phyloP scores from a whole-genome alignment of 2,797 vertebrate genomes.

The Limosa lapponica region DNA sequence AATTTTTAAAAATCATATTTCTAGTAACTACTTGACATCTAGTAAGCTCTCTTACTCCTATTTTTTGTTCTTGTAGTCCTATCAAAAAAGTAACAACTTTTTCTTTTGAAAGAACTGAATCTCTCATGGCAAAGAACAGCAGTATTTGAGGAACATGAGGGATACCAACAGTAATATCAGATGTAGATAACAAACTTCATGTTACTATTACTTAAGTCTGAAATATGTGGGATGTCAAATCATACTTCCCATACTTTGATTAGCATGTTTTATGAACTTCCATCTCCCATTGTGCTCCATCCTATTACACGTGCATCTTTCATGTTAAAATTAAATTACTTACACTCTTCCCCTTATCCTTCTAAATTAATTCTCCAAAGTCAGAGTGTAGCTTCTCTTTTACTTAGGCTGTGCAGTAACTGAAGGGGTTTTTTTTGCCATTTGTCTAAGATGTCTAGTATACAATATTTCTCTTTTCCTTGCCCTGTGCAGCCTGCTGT shows the following conservation, averaged over 20 bases:
- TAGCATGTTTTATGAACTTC: constrained; percentile 76
- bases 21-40: constrained; percentile 78
- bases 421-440: constrained; percentile 68
- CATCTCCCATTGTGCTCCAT: constrained; percentile 75
- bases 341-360: constrained; percentile 74
- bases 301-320: constrained; percentile 74
- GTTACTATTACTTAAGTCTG: constrained; percentile 66
- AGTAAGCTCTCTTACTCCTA: constrained; percentile 70
- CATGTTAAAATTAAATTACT: constrained; percentile 76
- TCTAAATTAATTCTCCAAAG: constrained; percentile 79
- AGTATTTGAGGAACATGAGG: constrained; percentile 63
- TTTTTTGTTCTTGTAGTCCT: constrained; percentile 72
- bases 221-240: constrained; percentile 70
- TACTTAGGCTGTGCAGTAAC: constrained; percentile 79
- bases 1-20: constrained; percentile 77
- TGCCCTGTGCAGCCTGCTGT: constrained; percentile 76
- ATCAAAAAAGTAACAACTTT: constrained; percentile 43
- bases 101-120: constrained; percentile 67
- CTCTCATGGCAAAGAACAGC: constrained; percentile 67
- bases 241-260: constrained; percentile 71
- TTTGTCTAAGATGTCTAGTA: constrained; percentile 73
- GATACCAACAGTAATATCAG: constrained; percentile 70
- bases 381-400: constrained; percentile 77
- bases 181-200: constrained; percentile 70
- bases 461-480: constrained; percentile 69